Conservation (phyloP, 2,797 vertebrate species). For the Anguilla anguilla region DNA sequence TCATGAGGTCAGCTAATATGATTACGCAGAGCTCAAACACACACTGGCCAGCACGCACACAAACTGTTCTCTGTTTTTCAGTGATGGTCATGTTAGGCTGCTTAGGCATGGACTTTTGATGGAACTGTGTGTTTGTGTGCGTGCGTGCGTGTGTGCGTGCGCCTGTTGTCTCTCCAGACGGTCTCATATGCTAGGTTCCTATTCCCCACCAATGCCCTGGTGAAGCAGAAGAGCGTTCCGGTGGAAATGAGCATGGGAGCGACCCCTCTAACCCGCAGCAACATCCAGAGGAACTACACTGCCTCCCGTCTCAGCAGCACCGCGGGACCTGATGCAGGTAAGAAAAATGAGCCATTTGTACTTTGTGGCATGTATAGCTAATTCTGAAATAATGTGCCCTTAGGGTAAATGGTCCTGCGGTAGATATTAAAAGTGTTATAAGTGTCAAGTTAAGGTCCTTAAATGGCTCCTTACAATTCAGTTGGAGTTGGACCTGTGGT, state of each 20-base stretch:
- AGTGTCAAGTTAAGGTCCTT: background rate
- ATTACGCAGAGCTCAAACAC: too few relatives aligned
- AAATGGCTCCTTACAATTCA: background rate
- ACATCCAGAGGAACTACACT: conserved; percentile 70
- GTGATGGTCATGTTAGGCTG: too few relatives aligned
- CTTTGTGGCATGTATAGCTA: background rate
- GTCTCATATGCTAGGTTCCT: conserved; percentile 94
- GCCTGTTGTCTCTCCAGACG: conserved; percentile 69
- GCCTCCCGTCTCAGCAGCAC: conserved; percentile 62
- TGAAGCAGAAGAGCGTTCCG: conserved; percentile 76
- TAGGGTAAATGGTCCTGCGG: background rate
- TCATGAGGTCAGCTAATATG: too few relatives aligned
- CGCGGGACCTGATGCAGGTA: conserved; percentile 65
- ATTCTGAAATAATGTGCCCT: background rate
- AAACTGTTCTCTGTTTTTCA: too few relatives aligned
- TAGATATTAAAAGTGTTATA: background rate
- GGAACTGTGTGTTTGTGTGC: background rate
- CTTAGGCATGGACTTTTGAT: too few relatives aligned
- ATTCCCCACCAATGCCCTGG: conserved; percentile 91
- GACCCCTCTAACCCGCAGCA: conserved; percentile 63
- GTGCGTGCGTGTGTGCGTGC: background rate
- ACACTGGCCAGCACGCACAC: too few relatives aligned
- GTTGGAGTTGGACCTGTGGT: background rate
- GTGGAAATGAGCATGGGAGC: conserved; percentile 65
- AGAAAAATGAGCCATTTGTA: background rate